phyloP scores from a whole-genome alignment of 2,113 vertebrate genomes.

The Ctenodactylus gundi region DNA sequence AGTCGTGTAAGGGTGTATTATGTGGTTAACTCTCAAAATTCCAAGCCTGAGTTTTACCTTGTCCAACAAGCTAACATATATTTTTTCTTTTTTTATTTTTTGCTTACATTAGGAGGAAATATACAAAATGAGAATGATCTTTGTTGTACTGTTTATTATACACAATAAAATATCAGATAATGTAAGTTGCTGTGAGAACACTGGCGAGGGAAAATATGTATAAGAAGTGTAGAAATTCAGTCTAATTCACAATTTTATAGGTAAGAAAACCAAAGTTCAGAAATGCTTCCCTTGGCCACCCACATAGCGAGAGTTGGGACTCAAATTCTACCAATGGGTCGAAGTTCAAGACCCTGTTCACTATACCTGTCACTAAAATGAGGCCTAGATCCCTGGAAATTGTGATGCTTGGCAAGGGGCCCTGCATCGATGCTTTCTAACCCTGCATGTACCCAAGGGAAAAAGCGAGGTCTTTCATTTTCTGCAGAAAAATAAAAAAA shows the following conservation, averaged over 20 bases:
- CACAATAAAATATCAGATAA: neutral
- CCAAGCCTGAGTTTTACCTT: neutral
- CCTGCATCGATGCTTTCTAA: neutral
- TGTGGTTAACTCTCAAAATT: neutral
- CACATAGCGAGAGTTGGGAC: neutral
- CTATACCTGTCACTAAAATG: neutral
- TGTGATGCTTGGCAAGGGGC: neutral
- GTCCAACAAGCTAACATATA: neutral
- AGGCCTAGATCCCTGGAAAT: neutral
- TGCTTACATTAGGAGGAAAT: neutral
- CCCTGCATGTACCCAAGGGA: neutral
- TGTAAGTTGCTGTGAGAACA: neutral
- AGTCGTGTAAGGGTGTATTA: neutral
- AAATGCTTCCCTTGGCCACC: neutral
- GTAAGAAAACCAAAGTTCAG: neutral
- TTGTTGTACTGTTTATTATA: too few species aligned
- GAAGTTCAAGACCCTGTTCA: neutral
- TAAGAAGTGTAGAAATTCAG: neutral
- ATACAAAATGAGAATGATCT: neutral
- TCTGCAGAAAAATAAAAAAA: neutral
- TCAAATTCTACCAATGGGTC: neutral
- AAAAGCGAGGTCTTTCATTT: conserved; percentile 33
- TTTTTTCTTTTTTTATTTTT: neutral
- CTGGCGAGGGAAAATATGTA: neutral
- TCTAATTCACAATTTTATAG: neutral